Percentiles rank a stretch among this genome's conserved stretches.
These are phyloP conservation scores for Heliothis subflexa DNA, from an alignment of 1,140 invertebrate genomes.

Conservation along the genomic window DNA sequence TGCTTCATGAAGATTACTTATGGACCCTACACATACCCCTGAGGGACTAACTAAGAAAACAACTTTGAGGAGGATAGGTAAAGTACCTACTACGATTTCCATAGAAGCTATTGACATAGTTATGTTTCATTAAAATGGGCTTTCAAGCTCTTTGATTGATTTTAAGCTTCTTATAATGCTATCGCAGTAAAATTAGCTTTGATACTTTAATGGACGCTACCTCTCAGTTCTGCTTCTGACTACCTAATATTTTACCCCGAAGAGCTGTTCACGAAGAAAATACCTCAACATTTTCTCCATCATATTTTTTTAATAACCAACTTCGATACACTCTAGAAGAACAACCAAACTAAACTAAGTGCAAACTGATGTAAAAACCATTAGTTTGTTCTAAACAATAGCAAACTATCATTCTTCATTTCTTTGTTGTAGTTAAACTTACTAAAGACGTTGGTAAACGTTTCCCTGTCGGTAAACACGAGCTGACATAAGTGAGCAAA, in stretches of 20 bases:
- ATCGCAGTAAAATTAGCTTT: neutral
- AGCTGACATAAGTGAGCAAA: slow-evolving; percentile 60
- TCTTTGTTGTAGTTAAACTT: slow-evolving; percentile 33
- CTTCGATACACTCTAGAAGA: slow-evolving; percentile 1
- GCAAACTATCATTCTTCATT: slow-evolving; percentile 33
- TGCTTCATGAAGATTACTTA: slow-evolving; percentile 49
- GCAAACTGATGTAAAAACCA: slow-evolving; percentile 24
- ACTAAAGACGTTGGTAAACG: slow-evolving; percentile 36
- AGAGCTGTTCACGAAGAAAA: neutral
- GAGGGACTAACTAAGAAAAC: slow-evolving; percentile 35
- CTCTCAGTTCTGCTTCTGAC: too few relatives aligned
- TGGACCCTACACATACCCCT: slow-evolving; percentile 30
- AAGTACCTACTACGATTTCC: slow-evolving; percentile 41
- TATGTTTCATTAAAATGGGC: neutral
- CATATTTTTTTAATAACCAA: slow-evolving; percentile 1
- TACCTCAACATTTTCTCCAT: neutral
- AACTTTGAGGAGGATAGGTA: slow-evolving; percentile 7
- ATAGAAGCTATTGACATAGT: slow-evolving; percentile 21
- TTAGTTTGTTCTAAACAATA: slow-evolving; percentile 31
- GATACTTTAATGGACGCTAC: neutral
- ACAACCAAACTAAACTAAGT: slow-evolving; percentile 3
- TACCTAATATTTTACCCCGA: too few relatives aligned
- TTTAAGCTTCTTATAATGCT: neutral
- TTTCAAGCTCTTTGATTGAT: neutral
- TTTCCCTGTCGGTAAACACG: slow-evolving; percentile 35